Evolutionary conservation across 2,113 vertebrate species (phyloP).

Genomic region (Patagioenas fasciata): DNA sequence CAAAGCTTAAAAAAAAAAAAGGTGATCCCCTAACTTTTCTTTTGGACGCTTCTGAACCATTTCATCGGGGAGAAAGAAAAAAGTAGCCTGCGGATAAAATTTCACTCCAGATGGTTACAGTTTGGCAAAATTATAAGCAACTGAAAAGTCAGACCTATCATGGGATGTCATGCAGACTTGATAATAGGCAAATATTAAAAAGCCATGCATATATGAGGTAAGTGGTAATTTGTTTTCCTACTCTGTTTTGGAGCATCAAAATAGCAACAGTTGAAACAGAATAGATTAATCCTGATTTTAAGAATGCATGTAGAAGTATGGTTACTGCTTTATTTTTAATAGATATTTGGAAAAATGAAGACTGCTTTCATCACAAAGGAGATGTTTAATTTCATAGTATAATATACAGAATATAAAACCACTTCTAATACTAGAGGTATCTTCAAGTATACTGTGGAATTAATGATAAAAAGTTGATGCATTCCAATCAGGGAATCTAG

Average conservation of each 20-base stretch:
- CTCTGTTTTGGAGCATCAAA: background rate
- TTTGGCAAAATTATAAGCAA: constrained; percentile 1
- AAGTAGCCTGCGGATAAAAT: background rate
- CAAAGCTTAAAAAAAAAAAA: background rate
- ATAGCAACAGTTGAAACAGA: background rate
- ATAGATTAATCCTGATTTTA: background rate
- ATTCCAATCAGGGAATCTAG: background rate
- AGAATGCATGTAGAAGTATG: background rate
- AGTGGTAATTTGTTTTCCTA: background rate
- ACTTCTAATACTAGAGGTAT: background rate
- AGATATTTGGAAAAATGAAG: background rate
- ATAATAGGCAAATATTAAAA: background rate
- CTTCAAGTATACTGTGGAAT: background rate
- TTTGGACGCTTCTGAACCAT: background rate
- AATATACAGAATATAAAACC: background rate
- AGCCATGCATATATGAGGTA: background rate
- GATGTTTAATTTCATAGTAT: background rate
- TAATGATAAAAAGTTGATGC: background rate
- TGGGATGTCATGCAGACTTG: background rate
- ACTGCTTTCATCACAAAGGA: background rate
- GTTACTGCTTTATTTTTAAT: background rate
- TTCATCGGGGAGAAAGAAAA: background rate
- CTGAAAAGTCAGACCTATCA: background rate
- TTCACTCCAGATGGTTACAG: background rate
- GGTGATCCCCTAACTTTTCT: background rate